Evolutionary conservation across 1,140 invertebrate genomes (phyloP), one percentile per base, ranked within the genome.

Genomic region (Babylonia areolata): DNA sequence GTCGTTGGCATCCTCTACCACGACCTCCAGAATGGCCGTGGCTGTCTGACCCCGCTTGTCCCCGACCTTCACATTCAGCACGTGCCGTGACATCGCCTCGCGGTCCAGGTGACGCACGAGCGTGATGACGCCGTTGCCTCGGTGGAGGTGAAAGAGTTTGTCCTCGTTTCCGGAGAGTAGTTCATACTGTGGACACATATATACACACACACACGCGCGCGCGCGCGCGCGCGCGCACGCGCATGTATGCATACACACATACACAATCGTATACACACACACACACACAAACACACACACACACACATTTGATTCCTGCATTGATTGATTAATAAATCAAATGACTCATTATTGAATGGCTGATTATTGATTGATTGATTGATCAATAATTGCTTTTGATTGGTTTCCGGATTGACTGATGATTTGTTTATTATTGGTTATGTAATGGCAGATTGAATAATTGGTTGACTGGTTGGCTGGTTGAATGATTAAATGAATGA

Each of bases 61-160:
- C 46, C 6, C 23, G 9, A 58, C 78, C 78, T n/a, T 9, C 46
- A 80, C 31, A 6, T 9, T 31, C 78, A 80, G 78, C n/a, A 33
- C 40, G 78, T 80, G 78, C n/a, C 33, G 78, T 80, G 78, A 80
- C 78, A 42, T 54, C 78, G 54, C 46, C 31, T 80, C 78, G 11
- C 78, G 78, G 46, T 80, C 78, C 46, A 80, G 78, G 1, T 51
- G 78, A 51, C 78, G 28, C 78, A 80, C 40, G 0, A 80, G 42
- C 28, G 33, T 58, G 78, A 80, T 20, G 78, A 40, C 78, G 23
- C 78, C 78, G n/a, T 3, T 80, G 40, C 6, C 40, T 28, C 23
- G 2, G 31, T 80, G 40, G 23, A 80, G 78, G 42, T 54, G 42
- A 33, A 80, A 80, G n/a, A 54, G 40, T 9, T 33, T 31, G 40